Percentiles rank a stretch among this genome's conserved stretches.
These are phyloP conservation scores for Yponomeuta cagnagella DNA, from an alignment of 2,888 invertebrate genomes.

Conservation along the genomic window DNA sequence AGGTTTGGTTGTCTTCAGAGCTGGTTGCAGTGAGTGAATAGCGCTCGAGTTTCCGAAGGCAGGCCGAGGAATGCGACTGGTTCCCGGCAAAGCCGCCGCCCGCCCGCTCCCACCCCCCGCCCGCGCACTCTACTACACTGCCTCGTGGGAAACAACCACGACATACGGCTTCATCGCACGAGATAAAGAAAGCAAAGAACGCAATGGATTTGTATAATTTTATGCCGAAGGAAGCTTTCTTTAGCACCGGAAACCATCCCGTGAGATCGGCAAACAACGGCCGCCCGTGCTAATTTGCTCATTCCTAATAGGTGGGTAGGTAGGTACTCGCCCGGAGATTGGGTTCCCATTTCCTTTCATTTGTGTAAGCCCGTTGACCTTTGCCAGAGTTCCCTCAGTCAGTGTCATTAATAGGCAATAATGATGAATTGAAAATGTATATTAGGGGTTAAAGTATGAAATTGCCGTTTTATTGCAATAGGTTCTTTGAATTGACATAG, in stretches of 20 bases:
- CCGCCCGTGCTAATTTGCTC: conserved; percentile 21
- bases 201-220: conserved; percentile 2
- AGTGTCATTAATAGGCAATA: too few relatives aligned
- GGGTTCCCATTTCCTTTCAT: conserved; percentile 33
- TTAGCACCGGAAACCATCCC: conserved; percentile 46
- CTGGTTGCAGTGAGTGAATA: conserved; percentile 10
- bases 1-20: background rate
- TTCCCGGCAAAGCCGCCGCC: conserved; percentile 30
- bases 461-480: too few relatives aligned
- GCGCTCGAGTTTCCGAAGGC: conserved; percentile 7
- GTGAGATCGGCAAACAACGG: conserved; percentile 62
- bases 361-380: background rate
- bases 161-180: conserved; percentile 7
- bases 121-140: conserved; percentile 18
- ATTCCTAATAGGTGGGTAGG: conserved; percentile 10
- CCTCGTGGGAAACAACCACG: conserved; percentile 36
- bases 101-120: conserved; percentile 21
- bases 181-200: conserved; percentile 9
- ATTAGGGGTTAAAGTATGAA: too few relatives aligned
- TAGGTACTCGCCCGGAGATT: conserved; percentile 25
- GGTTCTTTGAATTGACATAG: too few relatives aligned
- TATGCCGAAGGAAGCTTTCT: conserved; percentile 6
- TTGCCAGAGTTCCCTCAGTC: background rate
- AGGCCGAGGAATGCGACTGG: conserved; percentile 40
- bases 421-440: too few relatives aligned